These are phyloP conservation scores for Euplagia quadripunctaria DNA, from an alignment of 2,888 invertebrate genomes.

Conservation along the genomic window DNA sequence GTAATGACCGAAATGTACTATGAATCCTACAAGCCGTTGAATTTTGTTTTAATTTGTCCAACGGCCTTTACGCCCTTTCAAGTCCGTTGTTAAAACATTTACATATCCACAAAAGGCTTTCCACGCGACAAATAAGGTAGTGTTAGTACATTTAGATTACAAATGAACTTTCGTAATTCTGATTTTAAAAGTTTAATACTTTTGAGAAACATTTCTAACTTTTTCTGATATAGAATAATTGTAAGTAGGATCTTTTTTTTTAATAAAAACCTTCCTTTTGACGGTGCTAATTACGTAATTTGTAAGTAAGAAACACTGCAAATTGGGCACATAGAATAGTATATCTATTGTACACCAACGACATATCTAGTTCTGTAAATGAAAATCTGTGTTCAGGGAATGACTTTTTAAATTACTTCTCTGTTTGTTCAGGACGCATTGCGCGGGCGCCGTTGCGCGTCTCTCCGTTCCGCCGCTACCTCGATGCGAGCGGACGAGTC, in stretches of 20 bases:
- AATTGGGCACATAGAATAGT: too few relatives aligned
- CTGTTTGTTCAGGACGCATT: slow-evolving; percentile 87
- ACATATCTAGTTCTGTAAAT: too few relatives aligned
- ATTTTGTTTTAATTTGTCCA: neutral
- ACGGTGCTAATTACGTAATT: too few relatives aligned
- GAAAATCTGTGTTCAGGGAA: neutral
- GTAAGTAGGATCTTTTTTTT: neutral
- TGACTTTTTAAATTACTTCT: slow-evolving; percentile 50
- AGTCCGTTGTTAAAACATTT: neutral
- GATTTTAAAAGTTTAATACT: neutral
- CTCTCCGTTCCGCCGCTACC: slow-evolving; percentile 83
- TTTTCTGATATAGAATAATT: neutral
- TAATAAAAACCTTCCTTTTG: too few relatives aligned
- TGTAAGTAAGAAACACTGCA: too few relatives aligned
- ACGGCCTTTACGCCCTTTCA: neutral
- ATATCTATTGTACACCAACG: too few relatives aligned
- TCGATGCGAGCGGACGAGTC: slow-evolving; percentile 73
- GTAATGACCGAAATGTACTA: neutral
- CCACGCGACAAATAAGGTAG: neutral
- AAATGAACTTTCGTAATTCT: neutral
- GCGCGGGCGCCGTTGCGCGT: slow-evolving; percentile 88
- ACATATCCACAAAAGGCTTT: neutral
- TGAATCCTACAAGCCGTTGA: neutral
- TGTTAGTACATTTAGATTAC: neutral
- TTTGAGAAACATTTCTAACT: neutral